Evolutionary conservation across 1,140 invertebrate genomes (phyloP).

Genomic region (Saxidomus purpurata): DNA sequence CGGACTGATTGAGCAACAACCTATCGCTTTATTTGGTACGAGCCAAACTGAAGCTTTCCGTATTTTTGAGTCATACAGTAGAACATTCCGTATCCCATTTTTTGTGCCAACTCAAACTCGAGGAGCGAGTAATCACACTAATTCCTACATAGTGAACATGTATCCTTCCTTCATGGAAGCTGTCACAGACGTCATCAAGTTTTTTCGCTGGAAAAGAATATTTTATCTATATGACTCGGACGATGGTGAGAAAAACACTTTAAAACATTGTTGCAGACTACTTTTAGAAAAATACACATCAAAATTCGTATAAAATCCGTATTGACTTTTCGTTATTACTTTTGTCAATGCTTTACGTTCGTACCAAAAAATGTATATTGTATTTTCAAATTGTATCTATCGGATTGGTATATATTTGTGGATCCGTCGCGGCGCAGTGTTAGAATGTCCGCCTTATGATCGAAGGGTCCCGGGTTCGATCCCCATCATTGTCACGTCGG

Average conservation of each 20-base stretch:
- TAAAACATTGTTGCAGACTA: no score
- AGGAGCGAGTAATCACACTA: constrained; percentile 6
- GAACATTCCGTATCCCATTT: constrained; percentile 93
- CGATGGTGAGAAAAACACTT: constrained; percentile 97
- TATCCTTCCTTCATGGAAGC: constrained; percentile 97
- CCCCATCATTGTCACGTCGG: no score
- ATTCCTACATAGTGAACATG: constrained; percentile 90
- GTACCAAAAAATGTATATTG: no score
- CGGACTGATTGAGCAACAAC: constrained; percentile 95
- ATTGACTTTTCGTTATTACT: no score
- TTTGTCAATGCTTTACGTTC: no score
- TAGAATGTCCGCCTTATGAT: no score
- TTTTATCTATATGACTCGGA: constrained; percentile 98
- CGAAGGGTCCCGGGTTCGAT: no score
- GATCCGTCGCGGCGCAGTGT: no score
- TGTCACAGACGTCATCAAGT: constrained; percentile 95
- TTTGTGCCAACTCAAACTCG: constrained; percentile 87
- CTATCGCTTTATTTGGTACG: constrained; percentile 95
- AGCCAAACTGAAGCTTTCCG: constrained; percentile 96
- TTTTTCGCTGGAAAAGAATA: constrained; percentile 96
- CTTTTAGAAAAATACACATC: no score
- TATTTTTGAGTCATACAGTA: constrained; percentile 87
- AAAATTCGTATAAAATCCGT: no score
- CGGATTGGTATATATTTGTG: no score
- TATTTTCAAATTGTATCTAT: no score